phyloP scores from a whole-genome alignment of 1,140 invertebrate genomes.

The Penaeus vannamei region DNA sequence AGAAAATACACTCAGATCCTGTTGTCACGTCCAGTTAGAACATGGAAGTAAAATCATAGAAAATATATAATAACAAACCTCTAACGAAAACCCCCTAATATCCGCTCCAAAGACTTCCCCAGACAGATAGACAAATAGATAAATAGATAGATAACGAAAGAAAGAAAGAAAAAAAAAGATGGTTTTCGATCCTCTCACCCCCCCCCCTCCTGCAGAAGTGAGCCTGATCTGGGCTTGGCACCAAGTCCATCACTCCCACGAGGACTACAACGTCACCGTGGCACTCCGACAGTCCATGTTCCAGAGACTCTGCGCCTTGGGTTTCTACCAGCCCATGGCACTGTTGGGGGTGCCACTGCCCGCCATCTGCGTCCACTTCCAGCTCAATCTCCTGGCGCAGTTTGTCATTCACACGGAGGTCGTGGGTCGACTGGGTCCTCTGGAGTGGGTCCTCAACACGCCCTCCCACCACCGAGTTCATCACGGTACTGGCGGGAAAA shows the following conservation, averaged over 20 bases:
- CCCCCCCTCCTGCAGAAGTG: not conserved
- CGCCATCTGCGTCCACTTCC: conserved; percentile 72
- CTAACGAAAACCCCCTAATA: too few species aligned
- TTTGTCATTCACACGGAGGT: conserved; percentile 94
- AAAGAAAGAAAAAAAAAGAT: too few species aligned
- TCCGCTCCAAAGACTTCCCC: too few species aligned
- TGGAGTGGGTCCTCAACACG: conserved; percentile 90
- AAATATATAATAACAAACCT: too few species aligned
- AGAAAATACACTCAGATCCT: too few species aligned
- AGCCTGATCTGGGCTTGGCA: conserved; percentile 77
- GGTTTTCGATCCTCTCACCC: too few species aligned
- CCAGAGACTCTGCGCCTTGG: conserved; percentile 87
- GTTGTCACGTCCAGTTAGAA: too few species aligned
- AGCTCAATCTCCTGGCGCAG: conserved; percentile 76
- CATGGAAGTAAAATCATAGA: too few species aligned
- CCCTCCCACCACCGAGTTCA: conserved; percentile 76
- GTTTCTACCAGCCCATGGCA: conserved; percentile 73
- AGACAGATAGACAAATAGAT: too few species aligned
- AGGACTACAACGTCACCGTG: conserved; percentile 93
- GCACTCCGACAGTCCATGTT: conserved; percentile 86
- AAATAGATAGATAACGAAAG: too few species aligned
- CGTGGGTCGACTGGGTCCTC: conserved; percentile 82
- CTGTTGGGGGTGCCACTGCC: conserved; percentile 30
- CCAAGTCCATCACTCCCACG: conserved; percentile 96
- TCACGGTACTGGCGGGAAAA: not conserved